phyloP scores from a whole-genome alignment of 1,140 invertebrate genomes.

The Zaprionus davidi region DNA sequence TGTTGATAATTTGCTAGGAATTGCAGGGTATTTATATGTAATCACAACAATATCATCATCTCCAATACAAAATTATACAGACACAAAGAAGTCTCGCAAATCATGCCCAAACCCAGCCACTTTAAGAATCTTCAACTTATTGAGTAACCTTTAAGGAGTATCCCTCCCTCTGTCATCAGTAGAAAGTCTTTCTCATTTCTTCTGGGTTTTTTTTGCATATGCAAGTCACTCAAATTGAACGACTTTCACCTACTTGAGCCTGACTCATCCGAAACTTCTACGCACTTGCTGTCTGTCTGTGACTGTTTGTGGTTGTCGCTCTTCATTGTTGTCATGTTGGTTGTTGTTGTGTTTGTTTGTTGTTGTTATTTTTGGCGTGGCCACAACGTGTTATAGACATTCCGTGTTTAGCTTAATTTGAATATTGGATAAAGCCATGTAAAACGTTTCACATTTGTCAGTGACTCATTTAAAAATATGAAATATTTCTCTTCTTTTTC shows the following conservation, averaged over 20 bases:
- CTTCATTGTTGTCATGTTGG: conserved; percentile 27
- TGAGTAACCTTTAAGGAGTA: conserved; percentile 34
- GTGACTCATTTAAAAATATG: conserved; percentile 56
- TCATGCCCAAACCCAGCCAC: neutral
- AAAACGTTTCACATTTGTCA: conserved; percentile 68
- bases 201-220: conserved; percentile 67
- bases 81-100: neutral
- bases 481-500: conserved; percentile 1
- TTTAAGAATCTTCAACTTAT: conserved; percentile 1
- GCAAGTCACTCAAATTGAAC: conserved; percentile 70
- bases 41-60: neutral
- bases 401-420: conserved; percentile 54
- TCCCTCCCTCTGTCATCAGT: neutral
- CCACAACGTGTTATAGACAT: conserved; percentile 52
- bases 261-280: conserved; percentile 69
- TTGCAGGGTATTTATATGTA: neutral
- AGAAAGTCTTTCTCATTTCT: conserved; percentile 33
- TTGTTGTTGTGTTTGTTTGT: conserved; percentile 32
- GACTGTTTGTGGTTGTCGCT: conserved; percentile 12
- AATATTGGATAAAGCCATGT: conserved; percentile 48
- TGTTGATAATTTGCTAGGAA: neutral
- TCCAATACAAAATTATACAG: neutral
- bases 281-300: conserved; percentile 58
- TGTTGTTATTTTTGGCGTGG: conserved; percentile 55
- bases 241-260: conserved; percentile 75